These are phyloP conservation scores for Neodiprion fabricii DNA, from an alignment of 1,140 invertebrate genomes.

Conservation along the genomic window DNA sequence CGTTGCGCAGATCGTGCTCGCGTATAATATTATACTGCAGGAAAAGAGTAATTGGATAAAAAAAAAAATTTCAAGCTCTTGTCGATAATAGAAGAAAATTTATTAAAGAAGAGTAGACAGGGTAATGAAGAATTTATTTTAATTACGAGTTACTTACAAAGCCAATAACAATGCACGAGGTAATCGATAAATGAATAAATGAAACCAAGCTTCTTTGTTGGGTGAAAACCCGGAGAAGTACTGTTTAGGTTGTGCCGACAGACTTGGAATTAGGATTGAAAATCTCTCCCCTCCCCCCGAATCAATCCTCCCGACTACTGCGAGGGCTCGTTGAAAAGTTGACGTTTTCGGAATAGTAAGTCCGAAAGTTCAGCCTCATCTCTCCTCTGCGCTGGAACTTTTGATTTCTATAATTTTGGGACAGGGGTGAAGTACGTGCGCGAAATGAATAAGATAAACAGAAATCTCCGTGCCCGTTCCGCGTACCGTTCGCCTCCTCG, in stretches of 20 bases:
- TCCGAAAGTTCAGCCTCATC: not conserved
- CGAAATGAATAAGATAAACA: conserved; percentile 14
- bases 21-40: no score
- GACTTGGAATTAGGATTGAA: not conserved
- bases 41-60: no score
- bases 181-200: no score
- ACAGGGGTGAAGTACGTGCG: conserved; percentile 6
- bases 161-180: no score
- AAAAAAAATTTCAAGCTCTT: no score
- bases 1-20: no score
- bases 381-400: not conserved
- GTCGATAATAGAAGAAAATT: not conserved
- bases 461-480: not conserved
- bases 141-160: no score
- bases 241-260: no score
- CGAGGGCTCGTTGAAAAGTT: not conserved
- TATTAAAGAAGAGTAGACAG: no score
- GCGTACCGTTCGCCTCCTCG: not conserved
- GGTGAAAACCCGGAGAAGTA: no score
- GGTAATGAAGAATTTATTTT: no score
- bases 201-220: no score
- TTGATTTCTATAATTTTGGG: conserved; percentile 13
- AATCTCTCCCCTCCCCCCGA: not conserved
- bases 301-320: not conserved
- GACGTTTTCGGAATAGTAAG: conserved; percentile 1